phyloP scores from a whole-genome alignment of 2,888 invertebrate species.

The Aphidius colemani region DNA sequence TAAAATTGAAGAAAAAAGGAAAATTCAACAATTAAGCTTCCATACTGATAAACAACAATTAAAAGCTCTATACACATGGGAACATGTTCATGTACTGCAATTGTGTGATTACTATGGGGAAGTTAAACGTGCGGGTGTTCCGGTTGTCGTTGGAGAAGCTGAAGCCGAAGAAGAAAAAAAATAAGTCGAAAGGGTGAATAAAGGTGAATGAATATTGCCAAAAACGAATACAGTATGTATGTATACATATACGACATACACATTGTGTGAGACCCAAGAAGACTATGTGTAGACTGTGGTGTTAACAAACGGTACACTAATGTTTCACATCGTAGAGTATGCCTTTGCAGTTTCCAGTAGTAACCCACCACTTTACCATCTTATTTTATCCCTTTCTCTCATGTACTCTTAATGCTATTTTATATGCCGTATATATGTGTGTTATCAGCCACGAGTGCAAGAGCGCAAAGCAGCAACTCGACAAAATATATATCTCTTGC shows the following conservation, averaged over 20 bases:
- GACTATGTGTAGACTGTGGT: conserved; percentile 54
- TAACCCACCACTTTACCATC: conserved; percentile 12
- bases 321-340: conserved; percentile 56
- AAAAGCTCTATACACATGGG: conserved; percentile 1
- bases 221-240: background rate
- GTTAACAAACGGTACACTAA: conserved; percentile 60
- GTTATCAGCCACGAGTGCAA: conserved; percentile 46
- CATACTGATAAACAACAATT: conserved; percentile 19
- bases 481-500: background rate
- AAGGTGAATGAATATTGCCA: conserved; percentile 1
- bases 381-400: conserved; percentile 14
- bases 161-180: background rate
- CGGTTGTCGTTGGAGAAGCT: background rate
- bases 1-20: too few relatives aligned
- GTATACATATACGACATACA: conserved; percentile 12
- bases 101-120: too few relatives aligned
- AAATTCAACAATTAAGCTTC: conserved; percentile 6
- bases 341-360: conserved; percentile 36
- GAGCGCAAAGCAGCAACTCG: conserved; percentile 51
- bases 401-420: conserved; percentile 20
- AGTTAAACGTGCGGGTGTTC: background rate
- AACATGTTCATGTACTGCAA: too few relatives aligned
- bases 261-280: conserved; percentile 27
- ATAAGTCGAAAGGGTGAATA: conserved; percentile 8
- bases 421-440: conserved; percentile 33